Evolutionary conservation across 2,113 vertebrate genomes (phyloP), one percentile per base, ranked within the genome.

Genomic region (Rhagologus leucostigma): DNA sequence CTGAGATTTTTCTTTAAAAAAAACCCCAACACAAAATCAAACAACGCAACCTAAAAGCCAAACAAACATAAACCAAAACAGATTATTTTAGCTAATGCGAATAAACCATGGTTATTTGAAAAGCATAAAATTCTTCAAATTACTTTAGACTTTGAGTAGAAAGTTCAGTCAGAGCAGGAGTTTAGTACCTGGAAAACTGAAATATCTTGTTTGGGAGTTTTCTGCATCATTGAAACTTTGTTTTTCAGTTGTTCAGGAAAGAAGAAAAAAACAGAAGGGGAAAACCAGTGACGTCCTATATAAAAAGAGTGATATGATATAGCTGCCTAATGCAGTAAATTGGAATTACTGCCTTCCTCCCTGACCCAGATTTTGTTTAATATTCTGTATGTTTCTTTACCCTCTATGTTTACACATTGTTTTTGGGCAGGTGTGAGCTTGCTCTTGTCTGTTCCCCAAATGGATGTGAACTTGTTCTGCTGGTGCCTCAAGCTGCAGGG

Each of bases 361-460:
- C 41, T 71, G 62, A 57, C 85, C 41, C 53, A 97, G 70, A 93
- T 97, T 93, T 89, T 83, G 46, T 84, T 89, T 89, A 59, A 84
- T 84, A 81, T 52, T 81, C 35, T 47, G 12, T 56, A 50, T 91
- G 29, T 82, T 93, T 95, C 82, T 90, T 92, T 94, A 83, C 76
- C 41, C 49, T 73, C 22, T 60, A 1, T 97, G 67, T 96, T 96
- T 96, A 93, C 70, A 74, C 42, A 0, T 80, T 95, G 46, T 76
- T 82, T 90, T 83, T 92, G 67, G 94, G 95, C 96, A 96, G 79
- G 96, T 92, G 88, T 74, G 92, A 85, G 92, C 96, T 93, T 95
- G 96, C 59, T 85, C 67, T 69, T 80, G 70, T 83, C 82, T 94
- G 70, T 83, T 96, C 70, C 42, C 46, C 91, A 27, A 91, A 60